Evolutionary conservation across 2,888 invertebrate genomes (phyloP).

Genomic region (Lepidochitona cinerea): DNA sequence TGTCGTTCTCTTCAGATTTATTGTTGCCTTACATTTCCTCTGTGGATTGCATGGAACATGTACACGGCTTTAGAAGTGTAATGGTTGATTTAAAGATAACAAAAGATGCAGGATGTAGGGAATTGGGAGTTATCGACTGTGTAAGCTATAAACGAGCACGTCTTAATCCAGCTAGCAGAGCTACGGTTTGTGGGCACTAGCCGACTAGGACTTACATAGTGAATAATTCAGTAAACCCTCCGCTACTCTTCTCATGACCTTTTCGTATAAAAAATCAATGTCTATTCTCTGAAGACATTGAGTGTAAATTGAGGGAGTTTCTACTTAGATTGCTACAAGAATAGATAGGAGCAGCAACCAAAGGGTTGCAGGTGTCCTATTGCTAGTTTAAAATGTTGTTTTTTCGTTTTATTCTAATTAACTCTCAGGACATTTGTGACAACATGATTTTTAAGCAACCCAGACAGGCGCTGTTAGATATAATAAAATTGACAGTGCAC

Average conservation of each 20-base stretch:
- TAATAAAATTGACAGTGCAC: too few species aligned
- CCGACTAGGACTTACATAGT: not conserved
- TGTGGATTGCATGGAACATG: too few species aligned
- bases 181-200: not conserved
- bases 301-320: constrained; percentile 1
- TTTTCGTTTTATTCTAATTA: too few species aligned
- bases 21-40: too few species aligned
- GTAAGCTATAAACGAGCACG: not conserved
- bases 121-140: not conserved
- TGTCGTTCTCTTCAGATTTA: too few species aligned
- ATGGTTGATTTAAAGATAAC: not conserved
- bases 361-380: too few species aligned
- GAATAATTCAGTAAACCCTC: constrained; percentile 6
- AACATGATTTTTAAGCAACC: too few species aligned
- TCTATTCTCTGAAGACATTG: not conserved
- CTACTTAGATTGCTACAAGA: not conserved
- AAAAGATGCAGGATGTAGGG: not conserved
- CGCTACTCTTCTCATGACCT: not conserved
- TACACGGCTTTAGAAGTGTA: not conserved
- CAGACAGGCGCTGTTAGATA: too few species aligned
- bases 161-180: not conserved
- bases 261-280: not conserved
- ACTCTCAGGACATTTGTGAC: too few species aligned
- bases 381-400: too few species aligned
- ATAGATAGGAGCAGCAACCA: not conserved